Evolutionary conservation across 2,797 vertebrate genomes (phyloP), one percentile per base, ranked within the genome.

Genomic region (Gymnodraco acuticeps): DNA sequence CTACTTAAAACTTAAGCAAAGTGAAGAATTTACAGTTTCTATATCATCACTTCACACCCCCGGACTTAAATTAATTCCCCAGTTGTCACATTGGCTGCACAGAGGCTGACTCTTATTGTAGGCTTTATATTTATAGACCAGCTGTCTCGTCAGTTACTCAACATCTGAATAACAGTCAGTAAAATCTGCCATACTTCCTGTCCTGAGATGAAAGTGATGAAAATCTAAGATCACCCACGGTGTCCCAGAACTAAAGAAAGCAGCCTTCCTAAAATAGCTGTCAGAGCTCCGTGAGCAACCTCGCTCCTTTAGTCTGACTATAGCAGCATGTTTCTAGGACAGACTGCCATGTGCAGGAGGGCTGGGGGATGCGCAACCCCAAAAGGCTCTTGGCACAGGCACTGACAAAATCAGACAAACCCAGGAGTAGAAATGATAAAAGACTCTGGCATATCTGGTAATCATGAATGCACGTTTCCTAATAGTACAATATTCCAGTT

Each of bases 321-420:
- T 38, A 82, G 84, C 75, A 23, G 68, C 69, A 3, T 81, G 88
- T 89, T 92, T 91, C 88, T 90, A 82, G 88, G 88, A 88, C 88
- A 86, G 64, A 70, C 60, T 56, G 72, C 78, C 74, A 77, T 84
- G 77, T 84, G 77, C 84, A 46, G 72, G 48, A 56, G 78, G 81
- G 88, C 85, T 82, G 51, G 31, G 86, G 88, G 86, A 87, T 61
- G 73, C 81, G 69, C 64, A 82, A 64, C 83, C 80, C 82, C 85
- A 75, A 78, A 72, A 85, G 85, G 72, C 80, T 75, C 64, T 20
- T 20, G 12, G 45, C 41, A 14, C 66, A 75, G 51, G 51, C 73
- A 42, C 78, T 78, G 73, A 84, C 62, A 64, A 61, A 63, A 63
- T 74, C 59, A 65, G 72, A 70, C 66, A 70, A 61, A 87, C 16